A percentile compares a stretch with the other conserved stretches of the same genome.
These are phyloP conservation scores for Lepidothrix coronata DNA, from an alignment of 2,113 vertebrate genomes.

Conservation along the genomic window DNA sequence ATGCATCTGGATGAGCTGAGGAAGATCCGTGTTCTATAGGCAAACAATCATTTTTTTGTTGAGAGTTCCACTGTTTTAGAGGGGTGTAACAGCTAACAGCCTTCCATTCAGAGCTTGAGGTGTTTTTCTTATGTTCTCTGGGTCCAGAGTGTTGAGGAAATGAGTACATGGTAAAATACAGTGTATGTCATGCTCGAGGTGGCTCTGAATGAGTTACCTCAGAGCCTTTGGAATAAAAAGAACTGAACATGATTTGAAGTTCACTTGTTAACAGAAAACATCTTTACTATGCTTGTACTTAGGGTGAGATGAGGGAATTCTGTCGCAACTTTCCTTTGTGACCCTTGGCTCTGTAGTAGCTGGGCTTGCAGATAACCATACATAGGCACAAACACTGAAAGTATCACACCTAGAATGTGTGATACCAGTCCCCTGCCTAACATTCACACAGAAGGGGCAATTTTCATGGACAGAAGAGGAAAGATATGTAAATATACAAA, in stretches of 20 bases:
- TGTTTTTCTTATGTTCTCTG: not conserved
- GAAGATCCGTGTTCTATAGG: not conserved
- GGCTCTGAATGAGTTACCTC: not conserved
- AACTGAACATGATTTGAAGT: not conserved
- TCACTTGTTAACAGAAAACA: not conserved
- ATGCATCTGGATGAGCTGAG: not conserved
- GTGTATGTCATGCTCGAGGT: not conserved
- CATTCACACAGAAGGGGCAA: not conserved
- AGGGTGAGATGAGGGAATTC: not conserved
- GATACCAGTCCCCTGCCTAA: not conserved
- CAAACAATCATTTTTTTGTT: not conserved
- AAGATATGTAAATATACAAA: not conserved
- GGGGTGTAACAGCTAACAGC: not conserved
- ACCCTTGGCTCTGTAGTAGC: not conserved
- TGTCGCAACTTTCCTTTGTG: not conserved
- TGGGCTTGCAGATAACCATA: not conserved
- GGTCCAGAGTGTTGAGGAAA: not conserved
- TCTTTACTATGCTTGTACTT: not conserved
- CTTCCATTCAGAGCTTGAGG: not conserved
- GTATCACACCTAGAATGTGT: not conserved
- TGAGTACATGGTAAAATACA: not conserved
- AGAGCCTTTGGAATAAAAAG: not conserved
- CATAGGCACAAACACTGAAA: not conserved
- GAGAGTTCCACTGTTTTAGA: not conserved
- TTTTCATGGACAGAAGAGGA: not conserved